These are phyloP conservation scores for Zhuqinia jingwanae DNA, from an alignment of 2,888 invertebrate species.

Conservation along the genomic window DNA sequence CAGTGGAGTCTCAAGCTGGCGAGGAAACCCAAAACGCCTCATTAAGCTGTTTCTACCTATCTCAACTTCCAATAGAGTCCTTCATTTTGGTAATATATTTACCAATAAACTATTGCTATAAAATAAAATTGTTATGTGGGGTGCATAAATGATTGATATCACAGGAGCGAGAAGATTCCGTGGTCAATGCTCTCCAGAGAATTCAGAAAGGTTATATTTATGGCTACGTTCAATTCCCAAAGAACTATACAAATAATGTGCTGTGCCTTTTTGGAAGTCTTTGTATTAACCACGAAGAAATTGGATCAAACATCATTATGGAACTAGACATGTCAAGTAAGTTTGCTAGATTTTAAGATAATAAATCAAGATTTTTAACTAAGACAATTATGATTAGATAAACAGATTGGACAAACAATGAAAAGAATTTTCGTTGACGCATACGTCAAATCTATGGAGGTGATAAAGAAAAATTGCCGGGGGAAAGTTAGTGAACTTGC, in stretches of 20 bases:
- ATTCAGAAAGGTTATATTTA: constrained; percentile 90
- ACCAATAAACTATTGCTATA: no score
- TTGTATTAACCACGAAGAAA: constrained; percentile 90
- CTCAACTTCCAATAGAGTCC: constrained; percentile 61
- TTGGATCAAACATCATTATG: constrained; percentile 92
- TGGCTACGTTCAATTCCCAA: constrained; percentile 93
- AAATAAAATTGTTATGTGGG: no score
- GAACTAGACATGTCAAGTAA: constrained; percentile 96
- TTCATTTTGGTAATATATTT: constrained; percentile 59
- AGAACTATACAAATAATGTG: constrained; percentile 93
- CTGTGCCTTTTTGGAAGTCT: constrained; percentile 87
- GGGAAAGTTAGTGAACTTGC: not conserved
- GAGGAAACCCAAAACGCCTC: not conserved
- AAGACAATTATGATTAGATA: constrained; percentile 85
- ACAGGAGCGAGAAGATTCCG: constrained; percentile 59
- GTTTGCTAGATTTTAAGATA: constrained; percentile 7
- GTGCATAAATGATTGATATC: not conserved
- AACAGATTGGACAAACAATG: constrained; percentile 94
- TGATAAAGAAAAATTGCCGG: constrained; percentile 85
- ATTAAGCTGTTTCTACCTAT: constrained; percentile 65
- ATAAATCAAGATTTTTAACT: not conserved
- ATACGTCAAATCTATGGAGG: constrained; percentile 91
- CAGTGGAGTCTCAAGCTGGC: not conserved
- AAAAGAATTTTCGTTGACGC: constrained; percentile 92
- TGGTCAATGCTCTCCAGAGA: constrained; percentile 85